Conservation (phyloP, 2,888 invertebrate species). For the Folsomia manolachei region DNA sequence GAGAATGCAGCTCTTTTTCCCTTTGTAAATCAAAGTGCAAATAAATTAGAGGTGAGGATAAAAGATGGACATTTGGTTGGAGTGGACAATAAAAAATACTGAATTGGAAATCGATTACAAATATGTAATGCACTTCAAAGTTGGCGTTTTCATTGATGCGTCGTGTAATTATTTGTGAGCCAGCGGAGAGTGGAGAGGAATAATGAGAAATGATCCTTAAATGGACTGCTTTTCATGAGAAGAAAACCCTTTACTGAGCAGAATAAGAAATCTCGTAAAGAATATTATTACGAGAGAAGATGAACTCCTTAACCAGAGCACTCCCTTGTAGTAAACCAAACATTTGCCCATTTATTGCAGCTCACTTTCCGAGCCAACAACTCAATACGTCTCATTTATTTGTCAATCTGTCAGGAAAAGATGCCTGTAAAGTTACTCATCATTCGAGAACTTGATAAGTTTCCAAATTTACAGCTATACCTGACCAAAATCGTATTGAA, state of each 20-base stretch:
- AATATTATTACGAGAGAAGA: too few relatives aligned
- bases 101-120: constrained; percentile 7
- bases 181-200: neutral
- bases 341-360: too few relatives aligned
- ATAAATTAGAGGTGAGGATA: neutral
- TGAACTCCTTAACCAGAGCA: neutral
- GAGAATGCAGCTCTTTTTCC: too few relatives aligned
- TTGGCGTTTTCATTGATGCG: neutral
- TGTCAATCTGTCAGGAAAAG: too few relatives aligned
- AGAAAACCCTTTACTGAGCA: too few relatives aligned
- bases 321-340: too few relatives aligned
- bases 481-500: neutral
- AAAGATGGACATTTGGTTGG: neutral
- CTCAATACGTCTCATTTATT: too few relatives aligned
- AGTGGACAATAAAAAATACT: neutral
- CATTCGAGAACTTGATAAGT: neutral
- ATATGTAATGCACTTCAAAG: neutral
- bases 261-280: too few relatives aligned
- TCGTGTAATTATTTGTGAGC: neutral
- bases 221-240: constrained; percentile 3
- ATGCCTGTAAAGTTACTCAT: too few relatives aligned
- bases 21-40: neutral
- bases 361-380: too few relatives aligned
- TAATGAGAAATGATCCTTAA: constrained; percentile 1
- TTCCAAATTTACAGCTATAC: neutral